Evolutionary conservation across 2,888 invertebrate genomes (phyloP).

Genomic region (Neoitamus cyanurus): DNA sequence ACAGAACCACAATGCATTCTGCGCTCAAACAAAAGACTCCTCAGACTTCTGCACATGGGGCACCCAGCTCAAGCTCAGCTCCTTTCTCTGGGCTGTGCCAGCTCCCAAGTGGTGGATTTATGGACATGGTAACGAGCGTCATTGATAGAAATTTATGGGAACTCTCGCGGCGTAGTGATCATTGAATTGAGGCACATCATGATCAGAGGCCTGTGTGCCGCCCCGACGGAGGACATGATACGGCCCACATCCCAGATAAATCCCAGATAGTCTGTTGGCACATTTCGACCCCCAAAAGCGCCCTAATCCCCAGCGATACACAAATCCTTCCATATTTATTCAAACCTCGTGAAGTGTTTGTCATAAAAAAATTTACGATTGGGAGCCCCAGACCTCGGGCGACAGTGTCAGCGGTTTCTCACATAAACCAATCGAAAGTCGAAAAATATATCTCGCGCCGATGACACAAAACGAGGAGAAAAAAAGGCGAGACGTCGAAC

Average conservation of each 20-base stretch:
- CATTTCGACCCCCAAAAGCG: not conserved
- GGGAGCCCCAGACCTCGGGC: not conserved
- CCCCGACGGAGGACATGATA: not conserved
- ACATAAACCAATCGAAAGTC: not conserved
- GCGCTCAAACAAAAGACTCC: not conserved
- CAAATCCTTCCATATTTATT: slow-evolving; percentile 19
- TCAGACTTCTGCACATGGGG: not conserved
- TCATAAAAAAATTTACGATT: slow-evolving; percentile 20
- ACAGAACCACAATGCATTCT: not conserved
- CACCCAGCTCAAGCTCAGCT: not conserved
- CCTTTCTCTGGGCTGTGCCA: not conserved
- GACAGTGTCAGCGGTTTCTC: not conserved
- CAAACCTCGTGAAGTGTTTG: slow-evolving; percentile 12
- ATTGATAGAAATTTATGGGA: slow-evolving; percentile 18
- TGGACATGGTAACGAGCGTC: not conserved
- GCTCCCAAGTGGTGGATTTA: slow-evolving; percentile 4
- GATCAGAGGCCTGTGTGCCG: not conserved
- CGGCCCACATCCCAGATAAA: not conserved
- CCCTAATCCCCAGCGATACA: not conserved
- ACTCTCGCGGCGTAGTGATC: not conserved
- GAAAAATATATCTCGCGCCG: not conserved
- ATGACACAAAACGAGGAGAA: not conserved
- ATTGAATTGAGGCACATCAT: not conserved
- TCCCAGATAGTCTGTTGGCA: not conserved
- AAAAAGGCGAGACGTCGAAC: not conserved